Evolutionary conservation across 2,797 vertebrate genomes (phyloP).

Genomic region (Octomys mimax): DNA sequence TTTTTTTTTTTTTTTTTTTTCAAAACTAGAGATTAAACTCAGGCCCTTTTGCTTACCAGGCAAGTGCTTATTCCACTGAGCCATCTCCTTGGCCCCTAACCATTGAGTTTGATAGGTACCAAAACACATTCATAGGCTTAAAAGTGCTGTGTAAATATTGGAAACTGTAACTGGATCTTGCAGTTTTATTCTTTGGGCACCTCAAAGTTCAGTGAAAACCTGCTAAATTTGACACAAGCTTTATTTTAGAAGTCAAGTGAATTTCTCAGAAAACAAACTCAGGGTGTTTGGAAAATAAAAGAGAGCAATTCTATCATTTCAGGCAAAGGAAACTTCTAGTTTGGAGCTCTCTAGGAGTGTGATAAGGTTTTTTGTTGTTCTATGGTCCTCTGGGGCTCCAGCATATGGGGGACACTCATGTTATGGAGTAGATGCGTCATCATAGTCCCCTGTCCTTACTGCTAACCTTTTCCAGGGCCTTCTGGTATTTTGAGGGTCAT

Average conservation of each 20-base stretch:
- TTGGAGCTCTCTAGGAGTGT: not conserved
- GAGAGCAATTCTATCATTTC: not conserved
- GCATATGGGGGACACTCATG: not conserved
- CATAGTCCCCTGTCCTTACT: not conserved
- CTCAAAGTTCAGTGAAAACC: not conserved
- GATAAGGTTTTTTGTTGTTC: not conserved
- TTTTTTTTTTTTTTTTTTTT: too few species aligned
- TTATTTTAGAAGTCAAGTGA: conserved; percentile 43
- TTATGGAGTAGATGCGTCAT: not conserved
- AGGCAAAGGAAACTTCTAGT: not conserved
- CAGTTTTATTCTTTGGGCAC: not conserved
- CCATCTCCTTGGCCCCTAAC: too few species aligned
- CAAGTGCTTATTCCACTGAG: too few species aligned
- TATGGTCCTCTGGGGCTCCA: not conserved
- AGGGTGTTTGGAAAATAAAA: not conserved
- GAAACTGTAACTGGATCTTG: not conserved
- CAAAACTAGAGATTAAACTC: too few species aligned
- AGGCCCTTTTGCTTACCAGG: too few species aligned
- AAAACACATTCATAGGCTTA: not conserved
- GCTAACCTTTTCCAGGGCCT: not conserved
- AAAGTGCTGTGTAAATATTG: not conserved
- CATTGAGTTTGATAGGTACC: not conserved
- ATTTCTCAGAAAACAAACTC: not conserved
- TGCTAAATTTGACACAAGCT: not conserved
- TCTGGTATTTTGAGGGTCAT: not conserved